These are phyloP conservation scores for Cheirogaleus medius DNA, from an alignment of 2,113 vertebrate genomes.

Conservation along the genomic window DNA sequence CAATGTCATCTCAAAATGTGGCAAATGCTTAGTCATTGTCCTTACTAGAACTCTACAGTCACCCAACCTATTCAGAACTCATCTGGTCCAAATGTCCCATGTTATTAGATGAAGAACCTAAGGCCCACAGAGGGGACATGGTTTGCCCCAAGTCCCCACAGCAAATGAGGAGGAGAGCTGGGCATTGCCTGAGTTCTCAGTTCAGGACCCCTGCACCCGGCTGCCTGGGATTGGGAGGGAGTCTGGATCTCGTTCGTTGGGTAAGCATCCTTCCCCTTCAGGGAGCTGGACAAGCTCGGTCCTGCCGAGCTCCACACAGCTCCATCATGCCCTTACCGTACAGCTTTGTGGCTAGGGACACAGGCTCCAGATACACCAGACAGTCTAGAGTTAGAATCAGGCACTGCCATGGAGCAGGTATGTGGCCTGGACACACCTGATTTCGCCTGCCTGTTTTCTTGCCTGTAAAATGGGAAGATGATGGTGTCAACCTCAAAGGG, in stretches of 20 bases:
- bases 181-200: neutral
- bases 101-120: neutral
- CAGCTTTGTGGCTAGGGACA: neutral
- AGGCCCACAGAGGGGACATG: neutral
- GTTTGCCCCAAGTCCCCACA: neutral
- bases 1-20: neutral
- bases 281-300: neutral
- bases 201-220: neutral
- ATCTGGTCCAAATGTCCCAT: neutral
- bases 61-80: neutral
- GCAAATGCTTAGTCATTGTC: constrained; percentile 60
- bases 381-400: neutral
- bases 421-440: neutral
- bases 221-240: neutral
- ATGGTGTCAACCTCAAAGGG: neutral
- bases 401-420: neutral
- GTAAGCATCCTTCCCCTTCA: neutral
- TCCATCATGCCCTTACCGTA: fast-evolving
- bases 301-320: neutral
- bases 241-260: neutral
- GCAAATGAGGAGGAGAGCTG: neutral
- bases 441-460: neutral
- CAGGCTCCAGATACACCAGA: neutral
- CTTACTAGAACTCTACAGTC: constrained; percentile 45
- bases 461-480: neutral